These are phyloP conservation scores for Campylorhamphus procurvoides DNA, from an alignment of 2,113 vertebrate species.

Conservation along the genomic window DNA sequence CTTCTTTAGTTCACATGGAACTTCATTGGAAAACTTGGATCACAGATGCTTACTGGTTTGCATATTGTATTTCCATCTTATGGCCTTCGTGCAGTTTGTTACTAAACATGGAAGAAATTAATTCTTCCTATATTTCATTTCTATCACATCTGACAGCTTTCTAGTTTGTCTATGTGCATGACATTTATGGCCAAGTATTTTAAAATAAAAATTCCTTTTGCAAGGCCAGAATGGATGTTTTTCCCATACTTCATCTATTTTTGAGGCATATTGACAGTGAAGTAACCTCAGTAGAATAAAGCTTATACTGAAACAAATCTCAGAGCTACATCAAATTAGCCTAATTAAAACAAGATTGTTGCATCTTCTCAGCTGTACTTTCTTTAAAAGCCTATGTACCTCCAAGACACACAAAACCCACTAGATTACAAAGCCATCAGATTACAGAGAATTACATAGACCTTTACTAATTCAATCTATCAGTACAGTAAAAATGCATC, in stretches of 20 bases:
- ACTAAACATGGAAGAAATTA: conserved; percentile 29
- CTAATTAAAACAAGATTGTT: neutral
- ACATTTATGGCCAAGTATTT: conserved; percentile 24
- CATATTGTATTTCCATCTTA: neutral
- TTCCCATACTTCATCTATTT: neutral
- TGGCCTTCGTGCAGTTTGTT: neutral
- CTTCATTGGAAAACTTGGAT: neutral
- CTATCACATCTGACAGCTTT: conserved; percentile 27
- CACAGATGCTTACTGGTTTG: neutral
- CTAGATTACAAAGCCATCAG: neutral
- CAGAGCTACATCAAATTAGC: neutral
- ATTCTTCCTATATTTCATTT: conserved; percentile 3
- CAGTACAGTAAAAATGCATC: neutral
- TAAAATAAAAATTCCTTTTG: conserved; percentile 18
- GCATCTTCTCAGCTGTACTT: neutral
- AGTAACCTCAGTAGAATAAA: neutral
- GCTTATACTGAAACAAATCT: neutral
- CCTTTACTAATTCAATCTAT: neutral
- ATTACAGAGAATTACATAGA: neutral
- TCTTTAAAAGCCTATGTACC: neutral
- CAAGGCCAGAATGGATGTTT: neutral
- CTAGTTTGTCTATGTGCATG: neutral
- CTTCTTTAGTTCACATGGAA: neutral
- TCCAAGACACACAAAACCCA: neutral
- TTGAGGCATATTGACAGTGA: neutral